Base-by-base conservation (phyloP, 2,113 vertebrate species). In the Crocuta crocuta region DNA sequence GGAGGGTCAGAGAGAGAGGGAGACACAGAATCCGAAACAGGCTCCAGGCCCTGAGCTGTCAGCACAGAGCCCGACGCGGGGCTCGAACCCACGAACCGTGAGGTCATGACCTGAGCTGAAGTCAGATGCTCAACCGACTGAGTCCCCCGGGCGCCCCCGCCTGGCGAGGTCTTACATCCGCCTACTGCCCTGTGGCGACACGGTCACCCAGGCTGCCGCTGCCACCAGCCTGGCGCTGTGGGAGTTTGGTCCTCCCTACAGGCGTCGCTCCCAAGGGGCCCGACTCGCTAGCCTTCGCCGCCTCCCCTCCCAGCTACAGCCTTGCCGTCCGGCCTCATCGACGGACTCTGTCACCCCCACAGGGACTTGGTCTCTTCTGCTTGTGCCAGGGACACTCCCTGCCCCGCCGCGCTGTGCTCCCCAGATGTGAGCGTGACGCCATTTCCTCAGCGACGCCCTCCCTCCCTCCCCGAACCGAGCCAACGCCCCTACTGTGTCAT, bases 281-380 rank as follows among this genome's bases (percentile, higher is more conserved):
- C 63, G 2, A 16, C 7, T 43, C 23, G 26, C 48, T 9, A 21
- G n/a, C 15, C 55, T 5, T 45, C 21, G 7, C 23, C 0, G 19
- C 4, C 8, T 28, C 0, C 0, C 43, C 24, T 43, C 21, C 19
- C 16, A 11, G 45, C 15, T 26, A 39, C 2, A 35, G 71, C 3
- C 39, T 39, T 39, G 39, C 39, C 39, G 39, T 39, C 39, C 39
- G 39, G 39, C 71, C 35, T 45, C 73, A 45, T 0, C 50, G 10
- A 13, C 0, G 12, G 50, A 13, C 11, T 50, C 50, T 3, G 50
- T 50, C 50, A 73, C 5, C 31, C 0, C 11, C n/a, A 21, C 33
- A 48, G 26, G 48, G 33, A 33, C 19, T 76, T 11, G 1, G 48
- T 39, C 4, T n/a, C 7, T 68, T 66, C 39, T 26, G 13, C 31